Evolutionary conservation across 2,797 vertebrate species (phyloP).

Genomic region (Notolabrus celidotus): DNA sequence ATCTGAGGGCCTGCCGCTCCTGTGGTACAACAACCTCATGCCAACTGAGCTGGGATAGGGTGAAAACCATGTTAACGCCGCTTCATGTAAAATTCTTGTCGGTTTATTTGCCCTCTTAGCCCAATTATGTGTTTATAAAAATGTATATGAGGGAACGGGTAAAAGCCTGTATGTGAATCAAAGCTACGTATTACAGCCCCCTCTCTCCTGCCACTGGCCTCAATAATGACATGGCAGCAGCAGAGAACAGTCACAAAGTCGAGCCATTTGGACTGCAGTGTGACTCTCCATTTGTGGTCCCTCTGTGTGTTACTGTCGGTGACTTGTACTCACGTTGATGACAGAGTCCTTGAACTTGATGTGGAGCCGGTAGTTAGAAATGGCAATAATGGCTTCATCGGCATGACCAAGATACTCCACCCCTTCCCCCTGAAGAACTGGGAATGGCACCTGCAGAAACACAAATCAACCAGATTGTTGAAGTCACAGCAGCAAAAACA

Average conservation of each 20-base stretch:
- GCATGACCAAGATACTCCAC: conserved; percentile 97
- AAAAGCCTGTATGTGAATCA: conserved; percentile 34
- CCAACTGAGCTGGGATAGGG: conserved; percentile 29
- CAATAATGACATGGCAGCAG: conserved; percentile 17
- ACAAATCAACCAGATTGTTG: conserved; percentile 31
- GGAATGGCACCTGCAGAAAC: conserved; percentile 92
- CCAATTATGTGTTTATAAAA: conserved; percentile 50
- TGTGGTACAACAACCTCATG: conserved; percentile 24
- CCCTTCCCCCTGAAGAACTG: conserved; percentile 96
- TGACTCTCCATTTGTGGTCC: conserved; percentile 23
- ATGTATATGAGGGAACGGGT: conserved; percentile 29
- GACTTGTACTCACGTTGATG: conserved; percentile 91
- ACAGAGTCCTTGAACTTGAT: conserved; percentile 99
- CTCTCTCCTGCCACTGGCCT: conserved; percentile 39
- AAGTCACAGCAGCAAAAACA: conserved; percentile 12
- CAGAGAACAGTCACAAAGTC: conserved; percentile 7
- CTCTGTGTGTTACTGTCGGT: conserved; percentile 11
- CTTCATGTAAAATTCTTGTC: conserved; percentile 5
- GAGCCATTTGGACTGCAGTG: conserved; percentile 12
- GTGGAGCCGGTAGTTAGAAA: conserved; percentile 99
- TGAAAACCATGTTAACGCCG: conserved; percentile 26
- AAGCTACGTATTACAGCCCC: conserved; percentile 36
- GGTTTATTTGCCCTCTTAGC: conserved; percentile 49
- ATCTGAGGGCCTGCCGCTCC: conserved; percentile 50
- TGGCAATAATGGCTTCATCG: conserved; percentile 95